Evolutionary conservation across 92 coral and sea anemone species (phyloP), one percentile per base, ranked within the genome.

Genomic region (Virgularia gustaviana): DNA sequence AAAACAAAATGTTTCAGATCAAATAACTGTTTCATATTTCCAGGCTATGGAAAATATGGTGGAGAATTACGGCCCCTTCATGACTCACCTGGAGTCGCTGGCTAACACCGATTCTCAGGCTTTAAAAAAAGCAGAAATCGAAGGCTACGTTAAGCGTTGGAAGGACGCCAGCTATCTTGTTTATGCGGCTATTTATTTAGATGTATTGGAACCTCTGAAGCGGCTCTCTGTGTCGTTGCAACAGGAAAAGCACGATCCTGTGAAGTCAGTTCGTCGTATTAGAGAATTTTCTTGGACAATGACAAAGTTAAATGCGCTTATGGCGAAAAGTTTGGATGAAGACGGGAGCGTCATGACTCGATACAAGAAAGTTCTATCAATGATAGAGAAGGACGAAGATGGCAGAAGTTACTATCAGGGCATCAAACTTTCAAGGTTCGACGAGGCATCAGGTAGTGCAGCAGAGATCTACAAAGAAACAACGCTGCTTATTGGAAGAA

Each of bases 81-180:
- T 57, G 35, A 32, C 33, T 57, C 63, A 57, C 63, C 63, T 57
- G 0, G 35, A 57, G 18, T 25, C 33, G 13, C 29, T 57, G 24
- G 63, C 35, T 1, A 27, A 16, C 10, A 57, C 63, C 15, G 32
- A 57, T 57, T 57, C 63, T 9, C 63, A 57, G 31, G 36, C 13
- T 20, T 37, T 25, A 1, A 57, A 57, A 19, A 60, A 60, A 60
- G 43, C 66, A 31, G 66, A 60, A 60, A 60, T 60, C 42, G 22
- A 60, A 33, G 43, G 66, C 19, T 60, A 9, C 9, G 66, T 25
- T 11, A 60, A 60, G 66, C 10, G 19, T 2, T 60, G 66, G 66
- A 10, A 60, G 24, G 9, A 60, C 43, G 42, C 66, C 8, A 60
- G 35, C 9, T 60, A 9, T 25, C 64, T 47, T 47, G 22, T 47